phyloP scores from a whole-genome alignment of 2,797 vertebrate species.

The Nasua narica region DNA sequence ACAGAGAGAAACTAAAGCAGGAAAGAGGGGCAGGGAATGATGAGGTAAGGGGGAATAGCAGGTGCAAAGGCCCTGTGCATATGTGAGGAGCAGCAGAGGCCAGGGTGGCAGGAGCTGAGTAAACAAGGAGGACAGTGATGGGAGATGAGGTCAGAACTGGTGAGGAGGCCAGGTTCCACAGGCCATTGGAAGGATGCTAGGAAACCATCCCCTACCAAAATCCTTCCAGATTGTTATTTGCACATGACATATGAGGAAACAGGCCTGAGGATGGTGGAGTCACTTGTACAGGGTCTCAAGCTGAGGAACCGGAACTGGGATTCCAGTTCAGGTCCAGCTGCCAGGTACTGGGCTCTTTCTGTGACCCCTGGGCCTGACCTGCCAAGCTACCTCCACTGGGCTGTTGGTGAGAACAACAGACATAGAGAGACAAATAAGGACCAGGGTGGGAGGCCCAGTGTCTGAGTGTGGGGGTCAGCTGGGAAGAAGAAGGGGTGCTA shows the following conservation, averaged over 20 bases:
- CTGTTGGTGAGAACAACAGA: background rate
- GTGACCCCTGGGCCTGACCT: too few species aligned
- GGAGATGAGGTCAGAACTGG: background rate
- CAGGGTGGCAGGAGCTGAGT: background rate
- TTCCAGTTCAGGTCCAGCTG: background rate
- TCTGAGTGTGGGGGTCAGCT: background rate
- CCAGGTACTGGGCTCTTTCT: background rate
- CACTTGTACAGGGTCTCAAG: background rate
- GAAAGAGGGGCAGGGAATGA: too few species aligned
- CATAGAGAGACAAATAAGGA: background rate
- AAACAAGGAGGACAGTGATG: background rate
- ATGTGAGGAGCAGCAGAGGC: background rate
- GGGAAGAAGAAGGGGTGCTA: background rate
- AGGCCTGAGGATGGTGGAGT: background rate
- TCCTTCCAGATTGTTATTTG: background rate
- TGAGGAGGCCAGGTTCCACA: background rate
- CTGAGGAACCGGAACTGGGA: background rate
- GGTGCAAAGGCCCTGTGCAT: background rate
- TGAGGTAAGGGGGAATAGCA: background rate
- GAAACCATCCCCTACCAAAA: background rate
- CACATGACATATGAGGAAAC: background rate
- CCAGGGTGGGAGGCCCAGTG: background rate
- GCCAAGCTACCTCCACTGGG: background rate
- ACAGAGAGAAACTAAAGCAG: background rate
- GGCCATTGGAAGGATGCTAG: background rate